These are phyloP conservation scores for Portunus trituberculatus DNA, from an alignment of 1,140 invertebrate species.

Conservation along the genomic window DNA sequence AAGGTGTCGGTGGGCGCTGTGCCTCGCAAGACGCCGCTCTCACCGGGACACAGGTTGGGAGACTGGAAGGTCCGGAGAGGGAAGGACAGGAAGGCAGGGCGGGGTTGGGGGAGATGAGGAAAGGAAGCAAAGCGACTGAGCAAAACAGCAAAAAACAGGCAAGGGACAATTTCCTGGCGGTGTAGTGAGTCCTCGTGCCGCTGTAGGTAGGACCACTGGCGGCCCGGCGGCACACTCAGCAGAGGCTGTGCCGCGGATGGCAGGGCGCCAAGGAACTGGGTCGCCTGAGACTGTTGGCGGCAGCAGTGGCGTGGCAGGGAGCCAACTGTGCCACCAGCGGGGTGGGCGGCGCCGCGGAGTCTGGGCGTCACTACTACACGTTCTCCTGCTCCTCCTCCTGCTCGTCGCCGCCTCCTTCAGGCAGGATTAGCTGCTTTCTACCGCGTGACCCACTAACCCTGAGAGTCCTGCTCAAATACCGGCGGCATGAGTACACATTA, in stretches of 20 bases:
- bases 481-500: not conserved
- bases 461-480: not conserved
- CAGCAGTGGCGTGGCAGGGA: not conserved
- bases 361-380: not conserved
- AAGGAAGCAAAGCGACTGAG: too few relatives aligned
- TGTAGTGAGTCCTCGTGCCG: not conserved
- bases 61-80: too few relatives aligned
- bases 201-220: not conserved
- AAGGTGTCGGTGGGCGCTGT: not conserved
- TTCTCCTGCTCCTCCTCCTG: not conserved
- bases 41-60: too few relatives aligned
- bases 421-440: not conserved
- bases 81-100: not conserved
- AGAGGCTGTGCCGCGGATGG: not conserved
- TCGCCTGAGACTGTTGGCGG: not conserved
- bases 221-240: not conserved
- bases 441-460: not conserved
- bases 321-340: not conserved
- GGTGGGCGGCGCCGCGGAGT: constrained; percentile 3
- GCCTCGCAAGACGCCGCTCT: not conserved
- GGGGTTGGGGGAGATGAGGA: not conserved
- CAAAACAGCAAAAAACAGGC: not conserved
- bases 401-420: not conserved
- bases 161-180: not conserved
- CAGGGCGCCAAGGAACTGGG: not conserved